Base-by-base conservation (phyloP, 37 sponge, comb jelly and placozoan genomes). In the Crambe crambe region DNA sequence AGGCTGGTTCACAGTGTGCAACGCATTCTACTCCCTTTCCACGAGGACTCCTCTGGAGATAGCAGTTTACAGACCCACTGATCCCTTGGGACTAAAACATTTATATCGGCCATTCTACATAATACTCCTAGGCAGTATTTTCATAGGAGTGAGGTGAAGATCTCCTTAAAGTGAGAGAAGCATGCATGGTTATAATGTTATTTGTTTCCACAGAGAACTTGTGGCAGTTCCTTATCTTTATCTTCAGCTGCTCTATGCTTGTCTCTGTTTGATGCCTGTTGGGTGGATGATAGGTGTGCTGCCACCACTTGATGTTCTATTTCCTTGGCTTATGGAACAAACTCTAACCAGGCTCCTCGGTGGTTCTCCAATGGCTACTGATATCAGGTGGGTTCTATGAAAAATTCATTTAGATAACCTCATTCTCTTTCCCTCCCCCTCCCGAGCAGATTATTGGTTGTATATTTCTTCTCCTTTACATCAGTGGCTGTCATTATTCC, bases 351-450 rank as follows among this genome's bases (percentile, higher is more conserved):
- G 63, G 17, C 74, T 91, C 5, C 42, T 83, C 61, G 91, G 91
- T n/a, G 91, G 91, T 9, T 91, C 91, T 5, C 78, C 78, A 22
- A 71, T 86, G 68, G 73, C 91, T 37, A 86, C 86, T 34, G 91
- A 91, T 23, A 1, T 77, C 30, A 91, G 91, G 91, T 81, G 26
- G 3, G 44, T 18, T 71, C 42, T 21, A 8, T 15, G 2, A 8
- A n/a, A 21, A 56, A 34, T 56, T 37, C 9, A 44, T 20, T 27
- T 43, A 43, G 15, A 15, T 29, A n/a, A 8, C 30, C 73, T 42
- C 22, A 12, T 68, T 68, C 20, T 15, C 17, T 42, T 36, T 42
- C 3, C 44, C 73, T 41, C 38, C n/a, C n/a, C n/a, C n/a, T n/a
- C n/a, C n/a, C n/a, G n/a, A n/a, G 26, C 68, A 89, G 90, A 56